These are phyloP conservation scores for Callitettix versicolor DNA, from an alignment of 1,140 invertebrate genomes.

Conservation along the genomic window DNA sequence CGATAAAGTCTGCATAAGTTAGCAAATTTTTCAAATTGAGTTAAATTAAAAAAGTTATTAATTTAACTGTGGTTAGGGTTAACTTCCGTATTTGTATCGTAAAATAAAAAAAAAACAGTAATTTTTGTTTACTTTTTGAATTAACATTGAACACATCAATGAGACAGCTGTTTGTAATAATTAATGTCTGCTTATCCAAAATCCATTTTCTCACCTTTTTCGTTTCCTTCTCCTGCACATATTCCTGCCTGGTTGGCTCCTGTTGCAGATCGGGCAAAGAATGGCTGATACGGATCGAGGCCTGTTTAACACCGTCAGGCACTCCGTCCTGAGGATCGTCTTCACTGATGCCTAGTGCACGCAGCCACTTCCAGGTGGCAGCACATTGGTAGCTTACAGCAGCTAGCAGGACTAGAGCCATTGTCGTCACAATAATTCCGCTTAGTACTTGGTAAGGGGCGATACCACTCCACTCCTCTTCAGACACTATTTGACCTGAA, in stretches of 20 bases:
- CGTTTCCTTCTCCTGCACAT: conserved; percentile 57
- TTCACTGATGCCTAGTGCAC: conserved; percentile 35
- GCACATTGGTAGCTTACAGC: conserved; percentile 59
- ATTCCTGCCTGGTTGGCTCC: conserved; percentile 56
- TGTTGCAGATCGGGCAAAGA: conserved; percentile 61
- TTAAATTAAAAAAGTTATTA: too few relatives aligned
- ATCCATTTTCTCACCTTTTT: too few relatives aligned
- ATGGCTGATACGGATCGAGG: conserved; percentile 59
- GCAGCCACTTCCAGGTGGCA: conserved; percentile 57
- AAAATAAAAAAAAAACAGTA: too few relatives aligned
- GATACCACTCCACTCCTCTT: background rate
- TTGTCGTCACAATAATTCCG: conserved; percentile 40
- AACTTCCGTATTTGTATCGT: too few relatives aligned
- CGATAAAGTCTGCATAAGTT: too few relatives aligned
- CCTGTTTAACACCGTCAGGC: conserved; percentile 47
- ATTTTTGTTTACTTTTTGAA: too few relatives aligned
- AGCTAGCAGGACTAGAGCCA: conserved; percentile 52
- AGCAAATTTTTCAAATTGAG: too few relatives aligned
- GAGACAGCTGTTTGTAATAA: too few relatives aligned
- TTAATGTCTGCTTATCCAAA: too few relatives aligned
- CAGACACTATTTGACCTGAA: background rate
- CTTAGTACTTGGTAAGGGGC: background rate
- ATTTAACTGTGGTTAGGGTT: too few relatives aligned
- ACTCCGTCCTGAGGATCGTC: conserved; percentile 44
- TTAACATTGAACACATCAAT: too few relatives aligned